Evolutionary conservation across 2,888 invertebrate species (phyloP).

Genomic region (Tryphoninae sp.): DNA sequence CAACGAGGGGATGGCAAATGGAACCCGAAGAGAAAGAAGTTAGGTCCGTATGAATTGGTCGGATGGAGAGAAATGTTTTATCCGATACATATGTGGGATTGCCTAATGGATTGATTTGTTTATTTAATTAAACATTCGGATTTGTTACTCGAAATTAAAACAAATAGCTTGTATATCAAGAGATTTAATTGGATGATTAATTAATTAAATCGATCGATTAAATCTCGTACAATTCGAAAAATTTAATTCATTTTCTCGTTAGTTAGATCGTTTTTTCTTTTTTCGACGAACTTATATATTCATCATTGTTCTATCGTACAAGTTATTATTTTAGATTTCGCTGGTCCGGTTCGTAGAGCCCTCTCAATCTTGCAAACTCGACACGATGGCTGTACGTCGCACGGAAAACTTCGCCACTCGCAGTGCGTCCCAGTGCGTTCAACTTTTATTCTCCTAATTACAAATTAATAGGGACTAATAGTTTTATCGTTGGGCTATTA

Average conservation of each 20-base stretch:
- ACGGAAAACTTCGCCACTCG: conserved; percentile 29
- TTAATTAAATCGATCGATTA: too few species aligned
- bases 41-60: not conserved
- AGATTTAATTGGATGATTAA: too few species aligned
- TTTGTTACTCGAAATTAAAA: too few species aligned
- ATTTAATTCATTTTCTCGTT: too few species aligned
- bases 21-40: not conserved
- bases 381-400: not conserved
- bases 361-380: not conserved
- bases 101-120: not conserved
- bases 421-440: conserved; percentile 54
- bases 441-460: conserved; percentile 75
- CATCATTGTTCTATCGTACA: not conserved
- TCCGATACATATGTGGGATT: not conserved
- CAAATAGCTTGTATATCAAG: too few species aligned
- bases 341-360: not conserved
- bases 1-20: not conserved
- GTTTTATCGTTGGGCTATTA: conserved; percentile 75
- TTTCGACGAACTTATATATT: too few species aligned
- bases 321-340: not conserved
- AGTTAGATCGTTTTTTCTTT: too few species aligned
- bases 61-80: not conserved
- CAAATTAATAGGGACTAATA: conserved; percentile 78
- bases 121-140: too few species aligned
- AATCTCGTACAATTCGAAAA: too few species aligned